These are phyloP conservation scores for Ptychadena robeensis DNA, from an alignment of 2,797 vertebrate genomes.

Conservation along the genomic window DNA sequence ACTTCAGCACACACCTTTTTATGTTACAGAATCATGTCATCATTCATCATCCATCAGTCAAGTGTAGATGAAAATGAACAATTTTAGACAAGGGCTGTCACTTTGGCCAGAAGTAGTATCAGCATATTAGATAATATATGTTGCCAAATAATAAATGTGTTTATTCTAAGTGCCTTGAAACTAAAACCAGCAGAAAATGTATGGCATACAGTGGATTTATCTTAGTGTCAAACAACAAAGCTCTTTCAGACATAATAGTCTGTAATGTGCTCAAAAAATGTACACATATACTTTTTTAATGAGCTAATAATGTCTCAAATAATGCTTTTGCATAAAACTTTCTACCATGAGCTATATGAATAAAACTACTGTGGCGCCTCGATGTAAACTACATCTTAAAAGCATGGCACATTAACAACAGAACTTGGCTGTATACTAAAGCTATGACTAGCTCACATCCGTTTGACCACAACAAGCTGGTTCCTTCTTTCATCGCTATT, in stretches of 20 bases:
- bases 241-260: not conserved
- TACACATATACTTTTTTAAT: not conserved
- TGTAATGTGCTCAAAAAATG: not conserved
- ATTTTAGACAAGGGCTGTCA: too few relatives aligned
- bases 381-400: constrained; percentile 6
- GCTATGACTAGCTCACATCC: not conserved
- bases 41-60: too few relatives aligned
- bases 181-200: not conserved
- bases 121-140: not conserved
- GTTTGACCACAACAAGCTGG: constrained; percentile 33
- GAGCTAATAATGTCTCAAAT: not conserved
- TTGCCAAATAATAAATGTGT: not conserved
- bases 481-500: constrained; percentile 10
- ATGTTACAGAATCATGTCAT: too few relatives aligned
- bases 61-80: too few relatives aligned
- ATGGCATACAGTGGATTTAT: not conserved
- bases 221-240: not conserved
- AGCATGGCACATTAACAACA: not conserved
- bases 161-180: not conserved
- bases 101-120: not conserved
- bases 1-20: too few relatives aligned
- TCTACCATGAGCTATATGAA: not conserved
- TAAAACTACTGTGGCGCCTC: constrained; percentile 2
- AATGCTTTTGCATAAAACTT: not conserved
- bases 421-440: constrained; percentile 6